phyloP scores from a whole-genome alignment of 2,888 invertebrate species.

The Elmis aenea region DNA sequence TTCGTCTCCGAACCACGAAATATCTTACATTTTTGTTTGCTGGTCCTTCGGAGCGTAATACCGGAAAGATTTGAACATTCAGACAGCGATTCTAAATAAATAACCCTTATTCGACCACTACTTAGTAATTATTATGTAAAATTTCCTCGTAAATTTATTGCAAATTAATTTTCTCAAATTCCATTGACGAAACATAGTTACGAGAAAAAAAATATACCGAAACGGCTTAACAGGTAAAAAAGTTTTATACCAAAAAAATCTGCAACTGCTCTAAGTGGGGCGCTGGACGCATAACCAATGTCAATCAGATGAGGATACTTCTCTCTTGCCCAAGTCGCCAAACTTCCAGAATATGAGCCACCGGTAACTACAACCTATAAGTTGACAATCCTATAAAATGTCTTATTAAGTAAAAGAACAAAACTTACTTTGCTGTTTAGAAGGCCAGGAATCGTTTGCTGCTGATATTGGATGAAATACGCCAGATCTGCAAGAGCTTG shows the following conservation, averaged over 20 bases:
- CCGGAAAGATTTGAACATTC: no score
- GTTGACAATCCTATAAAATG: not conserved
- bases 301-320: constrained; percentile 56
- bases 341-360: constrained; percentile 55
- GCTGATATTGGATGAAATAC: constrained; percentile 38
- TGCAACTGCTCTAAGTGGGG: constrained; percentile 53
- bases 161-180: no score
- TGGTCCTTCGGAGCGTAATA: no score
- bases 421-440: constrained; percentile 39
- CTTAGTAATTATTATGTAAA: no score
- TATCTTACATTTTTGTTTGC: no score
- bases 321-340: constrained; percentile 56
- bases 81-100: no score
- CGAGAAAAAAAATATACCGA: no score
- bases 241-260: constrained; percentile 58
- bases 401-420: not conserved
- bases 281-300: constrained; percentile 56
- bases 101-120: no score
- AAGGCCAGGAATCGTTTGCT: constrained; percentile 33
- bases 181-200: no score
- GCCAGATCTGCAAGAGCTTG: constrained; percentile 47
- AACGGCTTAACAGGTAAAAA: no score
- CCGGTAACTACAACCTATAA: constrained; percentile 48
- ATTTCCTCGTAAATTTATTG: no score
- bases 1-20: no score